Evolutionary conservation across 1,140 invertebrate species (phyloP), one percentile per base, ranked within the genome.

Genomic region (Physella acuta): DNA sequence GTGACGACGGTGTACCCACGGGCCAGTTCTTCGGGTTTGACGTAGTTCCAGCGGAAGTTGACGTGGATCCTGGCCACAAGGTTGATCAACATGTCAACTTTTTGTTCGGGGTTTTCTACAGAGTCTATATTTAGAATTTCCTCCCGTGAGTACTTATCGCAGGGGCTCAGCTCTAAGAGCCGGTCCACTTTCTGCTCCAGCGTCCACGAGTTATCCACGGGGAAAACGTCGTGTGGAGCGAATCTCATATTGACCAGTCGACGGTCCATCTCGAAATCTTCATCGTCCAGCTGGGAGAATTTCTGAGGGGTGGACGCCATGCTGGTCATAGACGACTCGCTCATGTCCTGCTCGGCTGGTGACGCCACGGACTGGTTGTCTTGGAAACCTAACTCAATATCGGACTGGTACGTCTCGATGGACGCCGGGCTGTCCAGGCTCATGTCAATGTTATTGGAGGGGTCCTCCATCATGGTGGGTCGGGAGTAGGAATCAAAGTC

Each of bases 21-120:
- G 31, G 30, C 26, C 2, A 68, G 66, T 60, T 68, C 66, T 28
- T 68, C 24, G 24, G 55, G 56, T n/a, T 68, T 26, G 26, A 68
- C 66, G 30, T 59, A 68, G n/a, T 68, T 68, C 66, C 66, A 68
- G 11, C 55, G 55, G 14, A 59, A 58, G 24, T 53, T 53, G 3
- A 60, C 28, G n/a, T 33, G 49, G 3, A 68, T 58, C n/a, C 37
- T 49, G 5, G 36, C 26, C 1, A 68, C 66, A n/a, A 68, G n/a
- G n/a, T 68, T 51, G 37, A 68, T 68, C 5, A 68, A 51, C 34
- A 59, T 59, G 53, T 58, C 56, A 31, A 68, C 66, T 51, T 60
- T 68, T 5, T 59, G 24, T 37, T 68, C 66, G 2, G 66, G 66
- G 24, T 39, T 60, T 49, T 68, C 66, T 4, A 68, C 30, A 11